Percentiles rank a stretch among this genome's conserved stretches.
phyloP scores from a whole-genome alignment of 1,140 invertebrate species.

The Hycleus phaleratus region DNA sequence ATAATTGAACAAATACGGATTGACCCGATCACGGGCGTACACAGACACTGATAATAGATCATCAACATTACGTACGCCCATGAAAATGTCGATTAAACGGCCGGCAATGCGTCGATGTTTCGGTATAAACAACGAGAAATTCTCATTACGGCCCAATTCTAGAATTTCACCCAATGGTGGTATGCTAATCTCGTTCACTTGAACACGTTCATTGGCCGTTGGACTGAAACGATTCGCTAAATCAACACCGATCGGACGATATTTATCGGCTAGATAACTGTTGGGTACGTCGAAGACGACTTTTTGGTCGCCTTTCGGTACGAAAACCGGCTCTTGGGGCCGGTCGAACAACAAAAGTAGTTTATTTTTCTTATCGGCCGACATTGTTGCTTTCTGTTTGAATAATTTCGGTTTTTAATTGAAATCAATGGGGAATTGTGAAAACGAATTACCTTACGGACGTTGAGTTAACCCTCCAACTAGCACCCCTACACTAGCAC shows the following conservation, averaged over 20 bases:
- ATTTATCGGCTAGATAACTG: conserved; percentile 50
- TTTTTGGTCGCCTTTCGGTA: conserved; percentile 51
- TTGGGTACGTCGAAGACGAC: conserved; percentile 53
- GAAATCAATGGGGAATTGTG: too few relatives aligned
- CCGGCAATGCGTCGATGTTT: conserved; percentile 60
- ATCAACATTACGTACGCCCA: conserved; percentile 59
- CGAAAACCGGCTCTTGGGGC: conserved; percentile 63
- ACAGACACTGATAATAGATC: conserved; percentile 62
- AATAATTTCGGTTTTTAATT: too few relatives aligned
- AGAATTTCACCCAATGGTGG: conserved; percentile 60
- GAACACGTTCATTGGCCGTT: conserved; percentile 47
- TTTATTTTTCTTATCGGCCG: conserved; percentile 42
- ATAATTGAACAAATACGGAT: conserved; percentile 72
- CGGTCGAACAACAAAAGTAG: conserved; percentile 60
- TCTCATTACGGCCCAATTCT: conserved; percentile 55
- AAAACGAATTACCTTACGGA: background rate
- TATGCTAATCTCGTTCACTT: conserved; percentile 56
- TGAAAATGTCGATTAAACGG: conserved; percentile 63
- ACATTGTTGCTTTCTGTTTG: conserved; percentile 19
- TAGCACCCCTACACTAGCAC: too few relatives aligned
- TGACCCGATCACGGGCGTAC: conserved; percentile 65
- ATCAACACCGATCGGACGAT: conserved; percentile 48
- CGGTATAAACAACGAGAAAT: conserved; percentile 70
- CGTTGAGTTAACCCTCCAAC: too few relatives aligned
- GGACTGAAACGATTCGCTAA: conserved; percentile 50